phyloP scores from a whole-genome alignment of 1,140 invertebrate genomes.

The Lanistes nyassanus region DNA sequence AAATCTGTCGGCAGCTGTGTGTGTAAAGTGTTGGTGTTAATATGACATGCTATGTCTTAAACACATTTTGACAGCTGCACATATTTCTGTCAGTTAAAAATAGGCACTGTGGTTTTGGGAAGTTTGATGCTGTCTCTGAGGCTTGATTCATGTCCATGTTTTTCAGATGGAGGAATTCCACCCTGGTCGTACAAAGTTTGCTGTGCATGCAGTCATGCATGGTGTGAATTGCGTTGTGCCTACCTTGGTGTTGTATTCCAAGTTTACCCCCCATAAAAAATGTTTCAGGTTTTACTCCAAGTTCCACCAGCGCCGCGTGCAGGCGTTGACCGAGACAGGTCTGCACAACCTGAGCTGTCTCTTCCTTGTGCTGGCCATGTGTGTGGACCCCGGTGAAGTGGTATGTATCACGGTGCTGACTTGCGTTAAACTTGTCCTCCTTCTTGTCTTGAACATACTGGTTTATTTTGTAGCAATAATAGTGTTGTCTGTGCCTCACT shows the following conservation, averaged over 20 bases:
- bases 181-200: not conserved
- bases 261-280: not conserved
- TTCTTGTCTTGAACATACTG: too few species aligned
- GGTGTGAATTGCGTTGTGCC: not conserved
- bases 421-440: too few species aligned
- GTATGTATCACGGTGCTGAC: slow-evolving; percentile 29
- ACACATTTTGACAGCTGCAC: too few species aligned
- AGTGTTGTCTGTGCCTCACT: not conserved
- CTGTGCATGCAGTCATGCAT: too few species aligned
- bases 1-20: too few species aligned
- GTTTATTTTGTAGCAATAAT: too few species aligned
- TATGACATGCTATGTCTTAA: too few species aligned
- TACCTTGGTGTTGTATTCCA: not conserved
- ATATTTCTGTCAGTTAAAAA: too few species aligned
- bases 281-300: slow-evolving; percentile 48
- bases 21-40: too few species aligned
- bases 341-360: slow-evolving; percentile 46
- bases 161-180: not conserved
- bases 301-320: slow-evolving; percentile 50
- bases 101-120: too few species aligned
- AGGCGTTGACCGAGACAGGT: slow-evolving; percentile 47
- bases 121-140: not conserved
- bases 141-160: not conserved
- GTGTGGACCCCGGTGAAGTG: slow-evolving; percentile 45
- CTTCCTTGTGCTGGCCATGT: slow-evolving; percentile 43